These are phyloP conservation scores for Parambassis ranga DNA, from an alignment of 2,797 vertebrate species.

Conservation along the genomic window DNA sequence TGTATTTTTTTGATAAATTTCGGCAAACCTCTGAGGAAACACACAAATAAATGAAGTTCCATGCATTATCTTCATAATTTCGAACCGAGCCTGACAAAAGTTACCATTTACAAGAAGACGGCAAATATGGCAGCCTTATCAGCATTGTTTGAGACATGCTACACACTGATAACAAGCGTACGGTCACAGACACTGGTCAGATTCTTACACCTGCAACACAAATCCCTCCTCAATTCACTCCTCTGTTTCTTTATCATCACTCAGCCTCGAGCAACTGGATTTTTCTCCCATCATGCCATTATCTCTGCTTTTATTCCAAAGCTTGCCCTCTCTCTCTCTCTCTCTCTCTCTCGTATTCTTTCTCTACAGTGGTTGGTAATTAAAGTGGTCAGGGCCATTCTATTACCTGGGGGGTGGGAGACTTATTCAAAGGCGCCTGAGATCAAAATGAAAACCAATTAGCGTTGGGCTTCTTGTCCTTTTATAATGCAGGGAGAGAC, in stretches of 20 bases:
- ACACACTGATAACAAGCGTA: not conserved
- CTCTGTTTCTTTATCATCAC: conserved; percentile 13
- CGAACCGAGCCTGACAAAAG: too few species aligned
- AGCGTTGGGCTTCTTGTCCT: conserved; percentile 56
- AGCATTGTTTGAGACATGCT: not conserved
- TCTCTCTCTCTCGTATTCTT: conserved; percentile 10
- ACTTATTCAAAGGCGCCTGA: conserved; percentile 64
- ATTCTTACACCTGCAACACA: not conserved
- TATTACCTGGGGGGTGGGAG: conserved; percentile 57
- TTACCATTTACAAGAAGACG: too few species aligned
- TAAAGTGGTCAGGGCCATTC: conserved; percentile 65
- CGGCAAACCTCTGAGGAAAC: too few species aligned
- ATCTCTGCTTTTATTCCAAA: conserved; percentile 27
- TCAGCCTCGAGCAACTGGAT: conserved; percentile 16
- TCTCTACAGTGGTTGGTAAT: conserved; percentile 55
- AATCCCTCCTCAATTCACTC: not conserved
- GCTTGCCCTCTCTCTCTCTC: not conserved
- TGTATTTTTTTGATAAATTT: too few species aligned
- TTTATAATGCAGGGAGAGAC: conserved; percentile 48
- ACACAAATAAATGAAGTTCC: too few species aligned
- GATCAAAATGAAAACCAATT: conserved; percentile 78
- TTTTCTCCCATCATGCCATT: conserved; percentile 33
- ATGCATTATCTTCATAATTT: too few species aligned
- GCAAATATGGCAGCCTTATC: not conserved
- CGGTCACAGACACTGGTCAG: conserved; percentile 1